These are phyloP conservation scores for Teleopsis dalmanni DNA, from an alignment of 1,140 invertebrate species.

Conservation along the genomic window DNA sequence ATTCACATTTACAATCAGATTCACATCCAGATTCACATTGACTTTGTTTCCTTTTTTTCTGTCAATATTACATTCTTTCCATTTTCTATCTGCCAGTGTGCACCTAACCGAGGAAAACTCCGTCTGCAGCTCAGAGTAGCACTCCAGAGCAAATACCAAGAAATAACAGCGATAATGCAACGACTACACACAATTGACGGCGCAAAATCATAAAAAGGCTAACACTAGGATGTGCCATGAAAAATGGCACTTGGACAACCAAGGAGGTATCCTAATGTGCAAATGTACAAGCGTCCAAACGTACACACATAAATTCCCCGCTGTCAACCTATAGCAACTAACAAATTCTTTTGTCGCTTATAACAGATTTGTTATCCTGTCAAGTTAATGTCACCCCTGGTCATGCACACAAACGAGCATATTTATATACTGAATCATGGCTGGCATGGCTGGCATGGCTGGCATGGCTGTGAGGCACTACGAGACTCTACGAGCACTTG, in stretches of 20 bases:
- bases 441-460: not conserved
- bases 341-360: constrained; percentile 42
- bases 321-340: constrained; percentile 11
- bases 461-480: too few species aligned
- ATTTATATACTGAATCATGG: not conserved
- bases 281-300: constrained; percentile 5
- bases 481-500: too few species aligned
- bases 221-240: constrained; percentile 26
- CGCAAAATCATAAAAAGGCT: constrained; percentile 13
- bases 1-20: constrained; percentile 10
- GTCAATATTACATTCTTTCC: too few species aligned
- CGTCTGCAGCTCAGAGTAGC: too few species aligned
- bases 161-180: too few species aligned
- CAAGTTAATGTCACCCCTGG: too few species aligned
- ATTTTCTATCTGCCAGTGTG: too few species aligned
- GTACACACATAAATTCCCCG: constrained; percentile 1
- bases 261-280: not conserved
- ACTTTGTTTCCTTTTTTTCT: too few species aligned
- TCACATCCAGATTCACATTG: too few species aligned
- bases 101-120: too few species aligned
- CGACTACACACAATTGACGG: too few species aligned
- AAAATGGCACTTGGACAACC: constrained; percentile 17
- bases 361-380: constrained; percentile 46
- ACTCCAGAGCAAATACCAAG: too few species aligned
- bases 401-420: not conserved